phyloP scores from a whole-genome alignment of 2,113 vertebrate species.

The Barbus barbus region DNA sequence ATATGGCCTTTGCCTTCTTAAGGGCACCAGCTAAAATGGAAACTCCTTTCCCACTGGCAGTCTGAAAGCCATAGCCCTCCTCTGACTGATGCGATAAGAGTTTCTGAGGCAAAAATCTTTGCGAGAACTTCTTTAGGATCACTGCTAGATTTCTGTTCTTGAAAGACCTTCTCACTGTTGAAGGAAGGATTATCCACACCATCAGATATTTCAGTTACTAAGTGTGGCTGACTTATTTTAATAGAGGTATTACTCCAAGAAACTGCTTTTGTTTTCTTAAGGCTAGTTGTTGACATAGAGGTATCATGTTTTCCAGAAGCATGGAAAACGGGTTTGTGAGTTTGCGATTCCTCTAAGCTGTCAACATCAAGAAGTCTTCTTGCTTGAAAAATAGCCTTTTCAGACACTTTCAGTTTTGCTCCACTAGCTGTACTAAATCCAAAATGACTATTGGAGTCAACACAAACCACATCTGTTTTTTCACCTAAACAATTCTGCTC shows the following conservation, averaged over 20 bases:
- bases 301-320: not conserved
- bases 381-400: constrained; percentile 64
- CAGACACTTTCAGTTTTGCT: constrained; percentile 73
- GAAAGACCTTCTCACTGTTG: not conserved
- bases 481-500: not conserved
- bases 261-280: not conserved
- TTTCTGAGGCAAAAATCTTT: constrained; percentile 9
- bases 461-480: constrained; percentile 18
- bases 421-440: constrained; percentile 81
- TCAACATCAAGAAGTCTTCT: constrained; percentile 36
- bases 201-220: not conserved
- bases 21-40: constrained; percentile 26
- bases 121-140: not conserved
- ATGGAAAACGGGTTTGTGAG: not conserved
- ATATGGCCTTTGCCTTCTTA: constrained; percentile 35
- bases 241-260: not conserved
- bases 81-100: not conserved
- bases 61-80: constrained; percentile 55
- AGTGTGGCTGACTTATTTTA: not conserved
- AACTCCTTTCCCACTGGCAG: constrained; percentile 51
- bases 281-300: not conserved
- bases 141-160: constrained; percentile 2
- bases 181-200: not conserved
- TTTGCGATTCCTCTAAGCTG: constrained; percentile 15
- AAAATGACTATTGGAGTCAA: constrained; percentile 50